phyloP scores from a whole-genome alignment of 2,113 vertebrate species.

The Bufo bufo region DNA sequence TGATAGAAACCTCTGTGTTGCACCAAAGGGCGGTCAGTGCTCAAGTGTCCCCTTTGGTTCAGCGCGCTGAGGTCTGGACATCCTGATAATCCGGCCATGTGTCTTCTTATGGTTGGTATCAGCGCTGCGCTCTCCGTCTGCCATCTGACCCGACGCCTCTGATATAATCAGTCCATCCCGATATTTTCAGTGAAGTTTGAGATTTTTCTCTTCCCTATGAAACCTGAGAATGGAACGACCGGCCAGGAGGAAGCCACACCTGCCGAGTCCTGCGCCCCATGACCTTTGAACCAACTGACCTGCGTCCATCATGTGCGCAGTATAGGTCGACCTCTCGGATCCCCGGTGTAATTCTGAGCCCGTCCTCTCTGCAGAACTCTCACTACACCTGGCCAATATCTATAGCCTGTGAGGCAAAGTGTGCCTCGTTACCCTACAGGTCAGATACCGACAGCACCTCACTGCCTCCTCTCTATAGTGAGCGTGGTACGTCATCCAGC shows the following conservation, averaged over 20 bases:
- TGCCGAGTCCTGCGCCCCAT: constrained; percentile 13
- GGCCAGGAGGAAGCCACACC: background rate
- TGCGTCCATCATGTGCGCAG: background rate
- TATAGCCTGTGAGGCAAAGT: background rate
- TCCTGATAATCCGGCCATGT: too few species aligned
- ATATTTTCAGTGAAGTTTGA: background rate
- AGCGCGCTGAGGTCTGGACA: too few species aligned
- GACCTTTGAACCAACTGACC: constrained; percentile 32
- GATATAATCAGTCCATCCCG: background rate
- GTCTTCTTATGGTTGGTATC: too few species aligned
- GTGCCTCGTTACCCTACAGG: background rate
- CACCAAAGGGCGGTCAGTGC: too few species aligned
- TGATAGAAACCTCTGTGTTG: too few species aligned
- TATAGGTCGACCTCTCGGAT: background rate
- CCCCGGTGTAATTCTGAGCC: constrained; percentile 14
- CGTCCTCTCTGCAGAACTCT: too few species aligned
- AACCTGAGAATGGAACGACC: background rate
- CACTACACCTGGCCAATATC: background rate
- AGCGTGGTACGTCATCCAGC: too few species aligned
- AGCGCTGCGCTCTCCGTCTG: background rate
- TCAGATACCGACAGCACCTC: too few species aligned
- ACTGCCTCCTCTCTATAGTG: too few species aligned
- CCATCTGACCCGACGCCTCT: background rate
- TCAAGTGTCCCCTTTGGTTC: too few species aligned
- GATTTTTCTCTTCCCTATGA: background rate